These are phyloP conservation scores for Himalopsyche anomala DNA, from an alignment of 2,888 invertebrate genomes.

Conservation along the genomic window DNA sequence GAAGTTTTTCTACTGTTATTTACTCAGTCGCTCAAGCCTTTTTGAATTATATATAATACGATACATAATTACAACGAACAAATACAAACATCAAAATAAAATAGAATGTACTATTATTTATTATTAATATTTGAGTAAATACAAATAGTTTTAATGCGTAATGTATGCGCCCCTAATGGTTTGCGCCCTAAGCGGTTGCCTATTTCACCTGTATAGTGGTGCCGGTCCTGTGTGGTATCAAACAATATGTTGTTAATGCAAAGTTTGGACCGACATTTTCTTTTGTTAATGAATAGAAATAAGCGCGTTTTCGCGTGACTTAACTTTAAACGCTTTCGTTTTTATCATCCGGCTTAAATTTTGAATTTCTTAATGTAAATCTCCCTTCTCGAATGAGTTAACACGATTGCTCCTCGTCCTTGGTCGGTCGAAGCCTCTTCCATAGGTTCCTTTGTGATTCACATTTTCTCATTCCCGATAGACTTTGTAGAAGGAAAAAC, in stretches of 20 bases:
- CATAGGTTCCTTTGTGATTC: constrained; percentile 15
- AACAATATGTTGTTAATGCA: background rate
- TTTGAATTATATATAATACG: too few relatives aligned
- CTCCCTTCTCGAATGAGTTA: constrained; percentile 38
- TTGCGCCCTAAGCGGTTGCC: too few relatives aligned
- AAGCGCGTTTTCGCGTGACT: background rate
- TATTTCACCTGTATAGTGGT: too few relatives aligned
- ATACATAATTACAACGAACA: too few relatives aligned
- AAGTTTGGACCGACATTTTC: background rate
- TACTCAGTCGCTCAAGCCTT: too few relatives aligned
- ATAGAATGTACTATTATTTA: too few relatives aligned
- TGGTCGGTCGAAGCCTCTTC: background rate
- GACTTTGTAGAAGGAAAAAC: background rate
- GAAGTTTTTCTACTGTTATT: too few relatives aligned
- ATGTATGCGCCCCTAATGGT: too few relatives aligned
- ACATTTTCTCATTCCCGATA: constrained; percentile 37
- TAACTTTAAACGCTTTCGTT: constrained; percentile 3
- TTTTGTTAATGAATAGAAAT: background rate
- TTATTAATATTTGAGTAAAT: too few relatives aligned
- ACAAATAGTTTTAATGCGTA: too few relatives aligned
- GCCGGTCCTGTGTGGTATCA: too few relatives aligned
- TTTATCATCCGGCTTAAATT: background rate
- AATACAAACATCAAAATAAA: too few relatives aligned
- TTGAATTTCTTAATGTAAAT: constrained; percentile 5
- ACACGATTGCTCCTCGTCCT: constrained; percentile 14